Evolutionary conservation across 2,888 invertebrate species (phyloP), one percentile per base, ranked within the genome.

Genomic region (Eledona agricola): DNA sequence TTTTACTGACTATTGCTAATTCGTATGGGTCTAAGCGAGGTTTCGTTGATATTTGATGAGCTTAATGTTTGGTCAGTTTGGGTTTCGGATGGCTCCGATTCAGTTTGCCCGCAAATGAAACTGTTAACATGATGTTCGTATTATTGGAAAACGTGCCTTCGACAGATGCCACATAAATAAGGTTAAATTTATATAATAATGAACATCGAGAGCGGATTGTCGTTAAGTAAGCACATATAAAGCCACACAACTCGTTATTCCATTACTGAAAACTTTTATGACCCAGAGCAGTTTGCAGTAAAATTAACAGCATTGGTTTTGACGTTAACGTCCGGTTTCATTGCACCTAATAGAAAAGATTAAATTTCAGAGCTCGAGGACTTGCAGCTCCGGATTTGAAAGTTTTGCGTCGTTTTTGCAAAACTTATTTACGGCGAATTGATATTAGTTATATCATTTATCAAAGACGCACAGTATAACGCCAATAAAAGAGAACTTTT

Each of bases 101-200:
- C 32, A 23, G 42, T 22, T 42, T 37, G 15, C 35, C 26, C 5
- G 20, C 34, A 42, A 34, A 42, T 51, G 34, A 31, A 26, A 12
- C 51, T 45, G 45, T 51, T 51, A 45, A 51, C 51, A 51, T 26
- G 43, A 28, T 51, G 42, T 34, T 42, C 12, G 19, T 29, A 22
- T 6, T 34, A 46, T 42, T 51, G 34, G 16, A 31, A 17, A 20
- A 42, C 42, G 7, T 23, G 20, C 23, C 28, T 32, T 50, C 16
- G 32, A 42, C 34, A 50, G 50, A 25, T 42, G 50, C 42, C 20
- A 29, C 31, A 31, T 26, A 38, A 26, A 26, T 38, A 26, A 38
- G 26, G 13, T 17, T 2, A 13, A 42, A n/a, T n/a, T n/a, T n/a
- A n/a, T n/a, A n/a, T n/a, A n/a, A n/a, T n/a, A n/a, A n/a, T n/a